Evolutionary conservation across 2,113 vertebrate species (phyloP), one percentile per base, ranked within the genome.

Genomic region (Alethe diademata): DNA sequence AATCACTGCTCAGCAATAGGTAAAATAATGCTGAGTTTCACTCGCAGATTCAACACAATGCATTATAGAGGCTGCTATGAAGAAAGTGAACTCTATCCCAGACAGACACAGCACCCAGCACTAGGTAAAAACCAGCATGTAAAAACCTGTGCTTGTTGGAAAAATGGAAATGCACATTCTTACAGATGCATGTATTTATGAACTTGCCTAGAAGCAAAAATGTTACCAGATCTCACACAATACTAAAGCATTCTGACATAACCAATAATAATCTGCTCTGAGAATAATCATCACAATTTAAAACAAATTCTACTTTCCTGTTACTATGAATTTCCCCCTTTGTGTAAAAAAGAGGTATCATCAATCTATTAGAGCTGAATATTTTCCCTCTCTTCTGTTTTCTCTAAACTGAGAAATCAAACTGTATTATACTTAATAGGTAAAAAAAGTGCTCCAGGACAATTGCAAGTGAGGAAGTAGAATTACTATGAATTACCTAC

Each of bases 171-270:
- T n/a, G 28, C 14, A 19, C 16, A 5, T 22, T 76, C 31, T 40
- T 56, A n/a, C 0, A 0, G 38, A 45, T 62, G 11, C 6, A 38
- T 1, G 0, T 10, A 31, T 12, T 12, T 18, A 25, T 25, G 15
- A 60, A 75, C 64, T 56, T 28, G 7, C 36, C 56, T 50, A 38
- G 14, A 72, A 60, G 28, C 26, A 83, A 60, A 91, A 47, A 47
- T 29, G 15, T 40, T 58, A 48, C 29, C 31, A 61, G 24, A 57
- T 40, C 60, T 69, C 2, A 1, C 38, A 51, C 8, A 76, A 51
- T 11, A 65, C 35, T 35, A 58, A 83, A 83, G 29, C 48, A 64
- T 38, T 86, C 36, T 69, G 45, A 36, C 24, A 33, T 29, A 75
- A 60, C 9, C 24, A 42, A 25, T 16, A 53, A 45, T n/a, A 38